Conservation (phyloP, 2,797 vertebrate genomes). For the Cirrhinus molitorella region DNA sequence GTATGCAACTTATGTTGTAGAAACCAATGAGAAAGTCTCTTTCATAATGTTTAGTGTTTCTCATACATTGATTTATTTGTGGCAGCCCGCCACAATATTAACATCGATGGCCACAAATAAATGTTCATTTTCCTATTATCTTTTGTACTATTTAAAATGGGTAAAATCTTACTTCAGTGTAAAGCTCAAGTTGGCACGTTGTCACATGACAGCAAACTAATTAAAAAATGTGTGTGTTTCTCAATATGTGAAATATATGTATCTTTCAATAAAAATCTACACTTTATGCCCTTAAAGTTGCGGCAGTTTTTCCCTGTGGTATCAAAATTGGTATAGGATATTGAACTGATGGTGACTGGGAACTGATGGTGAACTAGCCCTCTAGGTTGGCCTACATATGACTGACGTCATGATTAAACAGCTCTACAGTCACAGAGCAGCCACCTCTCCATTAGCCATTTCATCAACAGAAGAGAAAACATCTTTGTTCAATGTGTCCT, state of each 20-base stretch:
- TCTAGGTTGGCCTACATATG: background rate
- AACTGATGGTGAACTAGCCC: conserved; percentile 3
- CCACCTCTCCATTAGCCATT: background rate
- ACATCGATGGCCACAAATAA: background rate
- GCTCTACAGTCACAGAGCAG: background rate
- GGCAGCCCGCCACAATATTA: background rate
- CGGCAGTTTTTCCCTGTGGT: background rate
- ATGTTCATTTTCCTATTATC: background rate
- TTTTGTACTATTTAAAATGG: background rate
- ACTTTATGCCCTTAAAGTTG: too few species aligned
- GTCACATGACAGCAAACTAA: background rate
- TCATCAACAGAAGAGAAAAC: conserved; percentile 64
- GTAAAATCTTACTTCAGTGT: background rate
- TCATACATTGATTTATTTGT: background rate
- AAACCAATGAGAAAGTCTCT: too few species aligned
- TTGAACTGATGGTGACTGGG: conserved; percentile 2
- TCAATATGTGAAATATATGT: background rate
- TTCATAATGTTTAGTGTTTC: too few species aligned
- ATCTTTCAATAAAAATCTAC: too few species aligned
- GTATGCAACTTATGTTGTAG: too few species aligned
- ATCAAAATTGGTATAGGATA: background rate
- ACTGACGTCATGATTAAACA: conserved; percentile 9
- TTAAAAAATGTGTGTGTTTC: background rate
- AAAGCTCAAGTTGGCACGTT: background rate
- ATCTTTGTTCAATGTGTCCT: conserved; percentile 77